Evolutionary conservation across 2,888 invertebrate species (phyloP).

Genomic region (Actias luna): DNA sequence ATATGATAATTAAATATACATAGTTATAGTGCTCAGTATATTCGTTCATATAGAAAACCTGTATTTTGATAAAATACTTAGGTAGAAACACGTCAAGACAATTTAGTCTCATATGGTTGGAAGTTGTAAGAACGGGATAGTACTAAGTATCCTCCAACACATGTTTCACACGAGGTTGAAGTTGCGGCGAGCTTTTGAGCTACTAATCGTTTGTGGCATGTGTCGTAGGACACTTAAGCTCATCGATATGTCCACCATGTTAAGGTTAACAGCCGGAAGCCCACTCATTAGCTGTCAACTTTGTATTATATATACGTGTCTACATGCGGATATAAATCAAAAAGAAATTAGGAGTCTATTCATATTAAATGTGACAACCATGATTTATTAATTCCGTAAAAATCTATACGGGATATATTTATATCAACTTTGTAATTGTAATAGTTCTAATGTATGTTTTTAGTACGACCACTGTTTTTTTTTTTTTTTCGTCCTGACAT

Average conservation of each 20-base stretch:
- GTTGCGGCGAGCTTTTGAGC: conserved; percentile 31
- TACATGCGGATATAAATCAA: neutral
- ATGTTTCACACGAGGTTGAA: conserved; percentile 12
- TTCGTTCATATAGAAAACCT: neutral
- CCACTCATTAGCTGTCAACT: conserved; percentile 20
- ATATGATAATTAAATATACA: neutral
- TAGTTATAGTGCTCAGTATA: neutral
- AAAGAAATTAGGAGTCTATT: neutral
- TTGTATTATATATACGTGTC: neutral
- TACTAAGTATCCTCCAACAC: neutral
- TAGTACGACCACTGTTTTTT: too few relatives aligned
- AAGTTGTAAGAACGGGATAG: neutral
- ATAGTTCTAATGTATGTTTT: too few relatives aligned
- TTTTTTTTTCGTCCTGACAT: too few relatives aligned
- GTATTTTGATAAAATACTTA: neutral
- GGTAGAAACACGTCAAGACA: neutral
- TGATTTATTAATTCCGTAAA: neutral
- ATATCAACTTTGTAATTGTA: too few relatives aligned
- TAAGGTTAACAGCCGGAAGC: conserved; percentile 25
- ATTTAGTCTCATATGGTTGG: neutral
- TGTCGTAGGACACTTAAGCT: conserved; percentile 29
- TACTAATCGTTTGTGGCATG: conserved; percentile 36
- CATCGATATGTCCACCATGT: conserved; percentile 17
- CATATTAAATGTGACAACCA: neutral
- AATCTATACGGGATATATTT: too few relatives aligned